These are phyloP conservation scores for Euproctis similis DNA, from an alignment of 2,888 invertebrate genomes.

Conservation along the genomic window DNA sequence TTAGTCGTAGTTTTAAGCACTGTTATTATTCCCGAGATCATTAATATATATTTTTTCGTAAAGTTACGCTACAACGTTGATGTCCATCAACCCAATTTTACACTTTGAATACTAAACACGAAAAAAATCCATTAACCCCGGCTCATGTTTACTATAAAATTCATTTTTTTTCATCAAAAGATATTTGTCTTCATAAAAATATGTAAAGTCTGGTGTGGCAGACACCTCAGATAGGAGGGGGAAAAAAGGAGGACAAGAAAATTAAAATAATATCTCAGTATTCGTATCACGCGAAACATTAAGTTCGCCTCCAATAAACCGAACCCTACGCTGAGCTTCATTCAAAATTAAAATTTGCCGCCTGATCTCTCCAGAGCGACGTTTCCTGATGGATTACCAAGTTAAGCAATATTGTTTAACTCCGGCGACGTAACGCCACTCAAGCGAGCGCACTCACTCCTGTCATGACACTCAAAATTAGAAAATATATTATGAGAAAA, in stretches of 20 bases:
- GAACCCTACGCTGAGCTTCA: slow-evolving; percentile 64
- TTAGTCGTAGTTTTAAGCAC: too few relatives aligned
- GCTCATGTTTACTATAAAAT: slow-evolving; percentile 60
- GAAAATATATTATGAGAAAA: slow-evolving; percentile 16
- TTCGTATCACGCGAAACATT: slow-evolving; percentile 74
- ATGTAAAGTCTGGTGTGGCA: slow-evolving; percentile 60
- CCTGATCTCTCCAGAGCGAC: slow-evolving; percentile 60
- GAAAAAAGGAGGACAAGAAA: slow-evolving; percentile 52
- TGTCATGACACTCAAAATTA: slow-evolving; percentile 16
- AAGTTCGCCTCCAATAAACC: slow-evolving; percentile 67
- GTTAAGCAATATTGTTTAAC: slow-evolving; percentile 43
- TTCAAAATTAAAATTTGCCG: slow-evolving; percentile 73
- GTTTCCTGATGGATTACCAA: slow-evolving; percentile 65
- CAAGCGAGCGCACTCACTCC: slow-evolving; percentile 1
- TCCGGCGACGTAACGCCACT: slow-evolving; percentile 9
- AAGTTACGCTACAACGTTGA: too few relatives aligned
- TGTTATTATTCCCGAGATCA: too few relatives aligned
- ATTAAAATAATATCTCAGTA: slow-evolving; percentile 72
- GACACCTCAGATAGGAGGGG: slow-evolving; percentile 46
- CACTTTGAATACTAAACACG: slow-evolving; percentile 53
- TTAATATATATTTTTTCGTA: too few relatives aligned
- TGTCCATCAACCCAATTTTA: slow-evolving; percentile 47
- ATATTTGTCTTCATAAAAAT: slow-evolving; percentile 68
- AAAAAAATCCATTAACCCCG: slow-evolving; percentile 62
- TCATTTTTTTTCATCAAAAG: slow-evolving; percentile 68